phyloP scores from a whole-genome alignment of 2,888 invertebrate species.

The Physocephala rufipes region DNA sequence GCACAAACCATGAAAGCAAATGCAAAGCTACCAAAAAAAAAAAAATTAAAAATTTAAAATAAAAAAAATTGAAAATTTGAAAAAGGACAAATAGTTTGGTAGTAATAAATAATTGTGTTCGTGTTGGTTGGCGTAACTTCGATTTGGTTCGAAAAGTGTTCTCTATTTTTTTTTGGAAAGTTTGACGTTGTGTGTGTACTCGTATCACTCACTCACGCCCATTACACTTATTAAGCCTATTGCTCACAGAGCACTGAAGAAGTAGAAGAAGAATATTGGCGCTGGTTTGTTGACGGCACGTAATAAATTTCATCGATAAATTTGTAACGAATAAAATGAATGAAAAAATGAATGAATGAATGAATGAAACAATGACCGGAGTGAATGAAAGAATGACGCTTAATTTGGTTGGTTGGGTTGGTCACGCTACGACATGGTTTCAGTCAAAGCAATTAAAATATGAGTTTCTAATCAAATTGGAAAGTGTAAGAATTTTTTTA shows the following conservation, averaged over 20 bases:
- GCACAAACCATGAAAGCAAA: neutral
- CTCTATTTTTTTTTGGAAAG: slow-evolving; percentile 37
- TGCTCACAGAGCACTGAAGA: neutral
- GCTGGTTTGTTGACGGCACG: slow-evolving; percentile 28
- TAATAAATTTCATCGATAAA: slow-evolving; percentile 50
- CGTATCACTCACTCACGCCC: slow-evolving; percentile 38
- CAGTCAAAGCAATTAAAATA: neutral
- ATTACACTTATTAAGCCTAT: neutral
- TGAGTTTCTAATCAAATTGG: neutral
- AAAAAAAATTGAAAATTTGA: neutral
- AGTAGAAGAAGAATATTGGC: neutral
- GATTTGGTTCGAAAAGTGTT: slow-evolving; percentile 9
- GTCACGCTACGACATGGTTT: neutral
- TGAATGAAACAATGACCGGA: neutral
- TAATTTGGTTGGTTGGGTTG: neutral
- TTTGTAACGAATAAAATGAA: neutral
- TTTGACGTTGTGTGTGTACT: slow-evolving; percentile 46
- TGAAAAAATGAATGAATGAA: neutral
- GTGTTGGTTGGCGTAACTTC: neutral
- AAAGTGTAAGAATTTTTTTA: neutral
- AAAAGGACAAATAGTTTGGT: slow-evolving; percentile 25
- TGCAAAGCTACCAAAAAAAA: neutral
- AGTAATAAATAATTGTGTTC: slow-evolving; percentile 30
- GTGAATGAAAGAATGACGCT: neutral
- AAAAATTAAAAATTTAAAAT: neutral